Base-by-base conservation (phyloP, 2,797 vertebrate species). In the Enteromius anoplus region DNA sequence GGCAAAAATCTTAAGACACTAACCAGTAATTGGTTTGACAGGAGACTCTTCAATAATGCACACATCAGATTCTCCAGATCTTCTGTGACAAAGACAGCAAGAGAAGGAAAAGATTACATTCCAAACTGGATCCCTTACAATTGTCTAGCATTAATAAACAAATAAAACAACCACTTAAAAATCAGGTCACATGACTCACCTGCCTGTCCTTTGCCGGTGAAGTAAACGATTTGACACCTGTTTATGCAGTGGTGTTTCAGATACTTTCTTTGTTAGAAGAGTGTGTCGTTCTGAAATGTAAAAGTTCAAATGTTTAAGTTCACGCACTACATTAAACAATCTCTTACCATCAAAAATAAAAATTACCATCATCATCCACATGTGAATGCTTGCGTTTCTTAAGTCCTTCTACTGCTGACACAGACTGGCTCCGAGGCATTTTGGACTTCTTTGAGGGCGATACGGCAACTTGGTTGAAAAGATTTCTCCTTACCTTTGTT, bases 31-130 rank as follows among this genome's bases (percentile, higher is more conserved):
- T 79, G 90, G 91, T 92, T 97, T 99, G 45, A 96, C 92, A 80
- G 98, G 98, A 65, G 98, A 98, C 88, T 99, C 98, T 88, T 99
- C 98, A 55, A 99, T 96, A 70, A 99, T 87, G 66, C 86, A 90
- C 23, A 94, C 86, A n/a, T 96, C 95, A 82, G 87, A 91, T 60
- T 94, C 92, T 77, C 92, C 94, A 58, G 96, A 96, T 65, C 90
- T 94, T 90, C 98, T 99, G 85, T 64, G 90, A 90, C 3, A 82
- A 19, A 1, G 14, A 3, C 7, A 21, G 0, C 40, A 86, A 19
- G 32, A 0, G 12, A 47, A 49, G 68, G 15, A 69, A 14, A 5
- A 75, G 0, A 15, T 29, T 55, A 0, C 1, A 66, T 42, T 75
- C 29, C 8, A 68, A 82, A 75, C n/a, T 6, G 2, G 17, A 68